These are phyloP conservation scores for Doris montereyensis DNA, from an alignment of 2,888 invertebrate species.

Conservation along the genomic window DNA sequence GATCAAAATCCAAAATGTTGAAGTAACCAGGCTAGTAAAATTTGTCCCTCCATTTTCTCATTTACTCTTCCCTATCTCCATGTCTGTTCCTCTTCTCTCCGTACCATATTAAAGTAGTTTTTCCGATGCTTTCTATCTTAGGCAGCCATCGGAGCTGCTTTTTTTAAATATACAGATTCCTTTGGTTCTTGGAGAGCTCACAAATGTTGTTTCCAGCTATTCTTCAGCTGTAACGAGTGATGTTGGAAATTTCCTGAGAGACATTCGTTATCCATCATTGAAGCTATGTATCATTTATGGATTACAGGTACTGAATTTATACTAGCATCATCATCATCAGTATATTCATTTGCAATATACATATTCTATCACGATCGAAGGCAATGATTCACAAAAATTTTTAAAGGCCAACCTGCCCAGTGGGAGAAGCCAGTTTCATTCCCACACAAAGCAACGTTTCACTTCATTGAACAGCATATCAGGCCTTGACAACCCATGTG, in stretches of 20 bases:
- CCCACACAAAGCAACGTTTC: background rate
- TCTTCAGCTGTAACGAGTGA: slow-evolving; percentile 48
- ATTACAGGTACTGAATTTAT: slow-evolving; percentile 78
- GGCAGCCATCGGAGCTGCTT: slow-evolving; percentile 90
- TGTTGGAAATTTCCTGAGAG: slow-evolving; percentile 55
- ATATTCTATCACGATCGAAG: too few species aligned
- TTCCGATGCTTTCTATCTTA: too few species aligned
- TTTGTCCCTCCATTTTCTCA: too few species aligned
- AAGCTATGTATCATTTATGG: slow-evolving; percentile 81
- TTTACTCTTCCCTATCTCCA: too few species aligned
- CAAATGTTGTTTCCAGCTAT: slow-evolving; percentile 82
- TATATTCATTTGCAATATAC: background rate
- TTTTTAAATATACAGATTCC: slow-evolving; percentile 93
- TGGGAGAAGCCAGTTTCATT: background rate
- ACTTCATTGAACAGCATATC: too few species aligned
- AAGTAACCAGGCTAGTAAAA: too few species aligned
- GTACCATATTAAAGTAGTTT: too few species aligned
- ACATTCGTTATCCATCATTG: slow-evolving; percentile 78
- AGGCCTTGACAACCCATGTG: too few species aligned
- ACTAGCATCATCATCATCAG: background rate
- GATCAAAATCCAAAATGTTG: too few species aligned
- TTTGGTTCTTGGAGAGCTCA: slow-evolving; percentile 84
- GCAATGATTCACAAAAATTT: too few species aligned
- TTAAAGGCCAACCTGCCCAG: too few species aligned
- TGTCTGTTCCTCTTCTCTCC: too few species aligned